phyloP scores from a whole-genome alignment of 1,140 invertebrate genomes.

The Saccostrea glomerata region DNA sequence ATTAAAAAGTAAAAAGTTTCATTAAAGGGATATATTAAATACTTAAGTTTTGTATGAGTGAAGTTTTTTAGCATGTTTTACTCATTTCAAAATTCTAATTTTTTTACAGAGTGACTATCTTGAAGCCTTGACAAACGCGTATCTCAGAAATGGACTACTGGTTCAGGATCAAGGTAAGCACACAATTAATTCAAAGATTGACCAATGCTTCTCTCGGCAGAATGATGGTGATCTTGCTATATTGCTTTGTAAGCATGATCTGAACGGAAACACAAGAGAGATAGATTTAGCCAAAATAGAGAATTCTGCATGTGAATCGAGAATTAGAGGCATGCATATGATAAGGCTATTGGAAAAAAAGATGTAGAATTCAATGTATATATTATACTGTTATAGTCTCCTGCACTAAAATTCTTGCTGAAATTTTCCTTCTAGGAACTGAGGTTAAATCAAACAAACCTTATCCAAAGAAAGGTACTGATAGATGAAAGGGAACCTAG shows the following conservation, averaged over 20 bases:
- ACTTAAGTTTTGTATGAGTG: neutral
- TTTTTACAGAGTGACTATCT: conserved; percentile 72
- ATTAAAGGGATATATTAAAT: neutral
- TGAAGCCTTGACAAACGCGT: conserved; percentile 72
- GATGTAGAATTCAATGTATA: neutral
- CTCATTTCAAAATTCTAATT: neutral
- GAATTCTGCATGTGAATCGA: neutral
- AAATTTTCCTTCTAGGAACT: conserved; percentile 5
- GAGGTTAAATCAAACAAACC: conserved; percentile 10
- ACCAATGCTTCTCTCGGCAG: neutral
- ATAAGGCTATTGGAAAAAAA: neutral
- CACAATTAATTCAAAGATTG: neutral
- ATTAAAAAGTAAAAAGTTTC: neutral
- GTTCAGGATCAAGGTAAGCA: conserved; percentile 65
- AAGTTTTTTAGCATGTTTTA: neutral
- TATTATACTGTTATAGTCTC: neutral
- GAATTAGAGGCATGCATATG: neutral
- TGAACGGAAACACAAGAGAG: neutral
- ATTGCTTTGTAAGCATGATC: neutral
- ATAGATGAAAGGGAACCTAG: neutral
- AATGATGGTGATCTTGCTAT: neutral
- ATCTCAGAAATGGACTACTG: conserved; percentile 71
- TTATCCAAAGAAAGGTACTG: conserved; percentile 26
- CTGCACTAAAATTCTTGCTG: neutral
- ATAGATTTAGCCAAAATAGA: neutral